Evolutionary conservation across 2,888 invertebrate species (phyloP), one percentile per base, ranked within the genome.

Genomic region (Trisateles emortualis): DNA sequence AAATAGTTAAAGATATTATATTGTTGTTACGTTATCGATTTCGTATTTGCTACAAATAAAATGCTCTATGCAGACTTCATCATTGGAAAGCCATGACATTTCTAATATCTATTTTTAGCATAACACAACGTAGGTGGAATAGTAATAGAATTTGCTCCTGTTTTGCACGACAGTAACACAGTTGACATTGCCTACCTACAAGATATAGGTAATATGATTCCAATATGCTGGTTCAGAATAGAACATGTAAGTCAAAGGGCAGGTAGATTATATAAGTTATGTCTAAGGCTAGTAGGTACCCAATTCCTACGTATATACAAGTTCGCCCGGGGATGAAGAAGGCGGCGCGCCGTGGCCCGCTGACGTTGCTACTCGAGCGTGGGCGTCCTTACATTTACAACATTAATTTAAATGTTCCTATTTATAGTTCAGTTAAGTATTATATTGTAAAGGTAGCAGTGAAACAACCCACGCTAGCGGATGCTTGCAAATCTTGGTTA

Each of bases 371-470:
- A 68, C 65, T 56, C 22, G 35, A 45, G 78, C 73, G 87, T 88
- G 76, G 89, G 88, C 79, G 84, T 79, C 65, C 76, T 79, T 83
- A 84, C 82, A 83, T 84, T 83, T 82, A 81, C 79, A 81, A 76
- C 81, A 81, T 85, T 80, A 77, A 85, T 79, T 82, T 77, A 70
- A 83, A 86, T 77, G 77, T 70, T 69, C 70, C 84, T 90, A 90
- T 89, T 87, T 88, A 86, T 88, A 90, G 83, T 72, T 71, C 59
- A 64, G 65, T 78, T 74, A 75, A 78, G 78, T 79, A 70, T 58
- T 66, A 61, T 82, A 75, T 78, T 79, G 78, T 78, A 78, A 83
- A 84, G 80, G 81, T 78, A 84, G 70, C 71, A 73, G 75, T 64
- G 68, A 58, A 62, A 50, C 64, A 60, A 52, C 69, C 59, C 60